A percentile compares a stretch with the other conserved stretches of the same genome.
Evolutionary conservation across 2,113 vertebrate species (phyloP).

Genomic region (Psittacula cyanocephala): DNA sequence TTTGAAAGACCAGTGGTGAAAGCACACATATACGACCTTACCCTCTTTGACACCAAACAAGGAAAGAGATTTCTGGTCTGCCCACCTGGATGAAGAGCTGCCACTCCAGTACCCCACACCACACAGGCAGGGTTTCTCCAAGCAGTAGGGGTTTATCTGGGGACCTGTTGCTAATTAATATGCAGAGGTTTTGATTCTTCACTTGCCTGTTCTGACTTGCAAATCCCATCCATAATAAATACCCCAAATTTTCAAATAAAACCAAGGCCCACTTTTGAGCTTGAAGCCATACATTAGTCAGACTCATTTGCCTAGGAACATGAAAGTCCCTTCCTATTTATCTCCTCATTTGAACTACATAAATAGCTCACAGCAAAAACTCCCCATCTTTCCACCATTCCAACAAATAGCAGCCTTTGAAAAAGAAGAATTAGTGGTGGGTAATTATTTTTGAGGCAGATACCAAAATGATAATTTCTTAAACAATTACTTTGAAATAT

Average conservation of each 20-base stretch:
- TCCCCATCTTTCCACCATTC: slow-evolving; percentile 24
- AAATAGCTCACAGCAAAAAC: slow-evolving; percentile 51
- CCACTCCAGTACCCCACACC: fast-evolving
- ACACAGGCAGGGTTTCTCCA: neutral
- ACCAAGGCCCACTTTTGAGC: slow-evolving; percentile 9
- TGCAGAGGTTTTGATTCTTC: neutral
- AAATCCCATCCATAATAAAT: neutral
- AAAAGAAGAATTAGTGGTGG: slow-evolving; percentile 53
- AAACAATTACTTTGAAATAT: slow-evolving; percentile 66
- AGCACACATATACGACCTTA: neutral
- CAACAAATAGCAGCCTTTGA: slow-evolving; percentile 44
- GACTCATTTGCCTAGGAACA: slow-evolving; percentile 44
- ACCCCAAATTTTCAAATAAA: neutral
- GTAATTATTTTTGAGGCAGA: slow-evolving; percentile 63
- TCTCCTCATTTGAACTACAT: slow-evolving; percentile 44
- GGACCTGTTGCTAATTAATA: neutral
- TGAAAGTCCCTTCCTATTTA: slow-evolving; percentile 57
- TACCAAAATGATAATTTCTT: slow-evolving; percentile 63
- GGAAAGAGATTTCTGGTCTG: neutral
- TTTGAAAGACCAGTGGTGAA: neutral
- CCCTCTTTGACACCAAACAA: neutral
- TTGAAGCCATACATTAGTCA: neutral
- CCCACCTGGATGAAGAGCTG: neutral
- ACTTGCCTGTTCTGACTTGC: neutral
- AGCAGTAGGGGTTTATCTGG: neutral